Evolutionary conservation across 2,888 invertebrate species (phyloP), one percentile per base, ranked within the genome.

Genomic region (Conistra vaccinii): DNA sequence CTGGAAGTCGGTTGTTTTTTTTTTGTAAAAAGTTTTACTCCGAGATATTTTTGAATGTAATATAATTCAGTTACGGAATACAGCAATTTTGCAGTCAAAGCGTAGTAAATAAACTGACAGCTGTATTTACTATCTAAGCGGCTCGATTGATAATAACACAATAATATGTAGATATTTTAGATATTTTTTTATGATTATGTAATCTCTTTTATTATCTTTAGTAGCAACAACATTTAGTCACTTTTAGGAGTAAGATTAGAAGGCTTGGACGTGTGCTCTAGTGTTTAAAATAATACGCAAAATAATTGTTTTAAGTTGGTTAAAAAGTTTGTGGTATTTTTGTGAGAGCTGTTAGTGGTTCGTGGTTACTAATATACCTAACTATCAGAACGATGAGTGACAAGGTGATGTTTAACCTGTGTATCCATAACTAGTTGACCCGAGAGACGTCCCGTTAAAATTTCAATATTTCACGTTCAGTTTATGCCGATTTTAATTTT

Each of bases 131-230:
- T 67, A 35, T 51, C n/a, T 23, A n/a, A 20, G 12, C 39, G 32
- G 7, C 6, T 23, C 23, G 1, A 12, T 51, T 42, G 7, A 23
- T 48, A n/a, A 17, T 57, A 73, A 39, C 12, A n/a, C 48, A 58
- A 29, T 26, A 55, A 5, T 73, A 23, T 17, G n/a, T 10, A 29
- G 57, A 48, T 55, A 75, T 17, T 45, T 4, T 23, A 12, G 45
- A 75, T 39, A 58, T 73, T 42, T 32, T 73, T 75, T 6, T 17
- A 26, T 32, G 76, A 76, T 73, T 29, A 29, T 14, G 20, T n/a
- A 29, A 39, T 76, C 48, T 76, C 1, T 76, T 26, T 45, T 35
- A 29, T 23, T 73, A 60, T 76, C 58, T 39, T 17, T n/a, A 32
- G n/a, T n/a, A 39, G 35, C 2, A 12, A 32, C 42, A 32, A 39